Base-by-base conservation (phyloP, 2,888 invertebrate species). In the Eumacrocentrus americanus region DNA sequence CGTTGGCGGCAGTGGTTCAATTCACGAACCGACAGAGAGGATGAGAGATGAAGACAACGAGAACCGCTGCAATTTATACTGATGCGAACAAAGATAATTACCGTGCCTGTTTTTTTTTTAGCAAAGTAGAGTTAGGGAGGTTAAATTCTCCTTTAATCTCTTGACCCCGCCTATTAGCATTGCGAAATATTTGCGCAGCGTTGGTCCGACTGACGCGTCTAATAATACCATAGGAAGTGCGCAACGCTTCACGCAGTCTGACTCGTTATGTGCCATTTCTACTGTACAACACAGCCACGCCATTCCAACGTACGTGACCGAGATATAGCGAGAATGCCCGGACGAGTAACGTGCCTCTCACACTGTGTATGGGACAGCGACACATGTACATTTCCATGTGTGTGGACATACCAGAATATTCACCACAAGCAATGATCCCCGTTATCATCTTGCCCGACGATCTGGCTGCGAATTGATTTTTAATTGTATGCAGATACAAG, bases 51-150 rank as follows among this genome's bases (percentile, higher is more conserved):
- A 52, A 46, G 57, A 29, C 37, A 37, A 62, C 64, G 58, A 63
- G 63, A 65, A 63, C 65, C 68, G 61, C 68, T 64, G 67, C 68
- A 72, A 75, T 74, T 75, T 73, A 69, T 74, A 67, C 55, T 53
- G 63, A n/a, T n/a, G n/a, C 67, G 69, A 72, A 71, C 74, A 72
- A 70, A 71, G 73, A 69, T 73, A 71, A 75, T 75, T 73, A 71
- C 68, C 62, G 64, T 61, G 11, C 9, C 42, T 18, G 63, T 64
- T 68, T 66, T 68, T 65, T 70, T 71, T 70, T 67, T n/a, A 64
- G 68, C 56, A 64, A 64, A 34, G 57, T 58, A 51, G 42, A n/a
- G n/a, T 42, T 7, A 11, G 54, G 62, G 61, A 38, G 52, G 60
- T 51, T 23, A 22, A 35, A 54, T 22, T n/a, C n/a, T n/a, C n/a